Evolutionary conservation across 2,797 vertebrate genomes (phyloP), one percentile per base, ranked within the genome.

Genomic region (Falco biarmicus): DNA sequence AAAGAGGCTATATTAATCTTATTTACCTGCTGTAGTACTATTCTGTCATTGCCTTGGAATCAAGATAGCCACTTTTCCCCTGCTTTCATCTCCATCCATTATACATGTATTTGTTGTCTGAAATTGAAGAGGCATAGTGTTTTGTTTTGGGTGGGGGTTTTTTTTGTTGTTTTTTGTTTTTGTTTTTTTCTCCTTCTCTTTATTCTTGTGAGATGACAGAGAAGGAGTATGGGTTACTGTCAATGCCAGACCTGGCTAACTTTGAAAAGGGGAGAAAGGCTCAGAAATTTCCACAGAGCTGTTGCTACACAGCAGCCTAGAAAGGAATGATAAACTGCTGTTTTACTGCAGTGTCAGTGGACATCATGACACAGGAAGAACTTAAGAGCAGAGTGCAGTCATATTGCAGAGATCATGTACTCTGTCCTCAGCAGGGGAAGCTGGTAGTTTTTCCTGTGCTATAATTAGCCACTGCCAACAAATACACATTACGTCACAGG

Each of bases 401-500:
- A 1, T 48, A 57, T 4, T 79, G 76, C 59, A 51, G 91, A 90
- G 85, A 65, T 90, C 76, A 43, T 3, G 37, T 29, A 10, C 63
- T 70, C 59, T 76, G 59, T 82, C 51, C 75, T 81, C 31, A 0
- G 61, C 65, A 70, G 63, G 65, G 74, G 50, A 93, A 80, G 61
- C 59, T 65, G 59, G 63, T 91, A 73, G 63, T 69, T 93, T 53
- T 54, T 56, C 74, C 74, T 66, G 74, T 75, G 88, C 94, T 92
- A 95, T 95, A 95, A 94, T 97, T 96, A 96, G 91, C 53, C 34
- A 39, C 63, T 82, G 77, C 77, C 91, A 93, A 63, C 20, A 9
- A 95, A 84, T 5, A 14, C 85, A 82, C 32, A 18, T 73, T 84
- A 75, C 9, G 0, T 94, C 95, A 91, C 80, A 82, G 79, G 69